Evolutionary conservation across 2,797 vertebrate genomes (phyloP).

Genomic region (Enteromius radiatus): DNA sequence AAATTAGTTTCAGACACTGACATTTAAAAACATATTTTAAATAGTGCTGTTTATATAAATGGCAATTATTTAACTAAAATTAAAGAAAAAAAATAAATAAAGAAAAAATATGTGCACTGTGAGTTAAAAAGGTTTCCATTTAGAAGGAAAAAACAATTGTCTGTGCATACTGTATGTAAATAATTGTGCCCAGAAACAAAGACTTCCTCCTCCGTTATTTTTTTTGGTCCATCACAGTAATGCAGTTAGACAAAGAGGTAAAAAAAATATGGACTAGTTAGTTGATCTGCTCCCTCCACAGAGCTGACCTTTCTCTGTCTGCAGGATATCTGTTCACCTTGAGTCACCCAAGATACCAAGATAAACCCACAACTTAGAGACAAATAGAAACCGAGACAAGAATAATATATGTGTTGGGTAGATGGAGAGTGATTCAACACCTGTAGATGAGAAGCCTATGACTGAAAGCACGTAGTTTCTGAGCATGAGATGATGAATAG

Average conservation of each 20-base stretch:
- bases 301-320: conserved; percentile 48
- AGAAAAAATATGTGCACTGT: not conserved
- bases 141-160: not conserved
- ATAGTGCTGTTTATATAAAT: not conserved
- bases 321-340: conserved; percentile 45
- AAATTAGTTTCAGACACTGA: not conserved
- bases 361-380: conserved; percentile 16
- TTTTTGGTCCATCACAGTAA: conserved; percentile 41
- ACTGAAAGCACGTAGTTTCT: not conserved
- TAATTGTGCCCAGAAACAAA: not conserved
- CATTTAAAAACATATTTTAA: not conserved
- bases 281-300: conserved; percentile 24
- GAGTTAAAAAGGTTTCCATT: not conserved
- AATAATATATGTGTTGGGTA: not conserved
- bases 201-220: not conserved
- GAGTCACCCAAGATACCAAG: conserved; percentile 31
- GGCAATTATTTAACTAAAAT: not conserved
- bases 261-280: conserved; percentile 35
- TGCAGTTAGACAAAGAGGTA: conserved; percentile 43
- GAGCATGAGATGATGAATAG: conserved; percentile 13
- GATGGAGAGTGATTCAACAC: not conserved
- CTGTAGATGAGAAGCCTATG: conserved; percentile 21
- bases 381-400: conserved; percentile 29
- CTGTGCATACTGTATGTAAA: not conserved
- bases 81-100: not conserved